Evolutionary conservation across 2,797 vertebrate species (phyloP), one percentile per base, ranked within the genome.

Genomic region (Enteromius thamalakanensis): DNA sequence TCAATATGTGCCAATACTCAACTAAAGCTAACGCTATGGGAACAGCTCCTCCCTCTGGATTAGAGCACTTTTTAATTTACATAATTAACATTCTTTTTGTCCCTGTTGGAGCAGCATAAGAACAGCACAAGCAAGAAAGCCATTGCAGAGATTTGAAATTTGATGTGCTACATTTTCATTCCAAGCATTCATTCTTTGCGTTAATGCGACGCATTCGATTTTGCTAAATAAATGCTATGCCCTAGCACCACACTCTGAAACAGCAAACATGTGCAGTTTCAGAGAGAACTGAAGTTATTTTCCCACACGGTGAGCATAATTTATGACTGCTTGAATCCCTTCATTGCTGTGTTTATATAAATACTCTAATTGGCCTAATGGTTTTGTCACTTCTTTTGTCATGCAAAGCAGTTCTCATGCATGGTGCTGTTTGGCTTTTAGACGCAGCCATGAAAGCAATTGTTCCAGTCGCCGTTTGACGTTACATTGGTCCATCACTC

Each of bases 301-400:
- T 81, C 83, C 77, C 80, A 81, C 86, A 84, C 76, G 80, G 60
- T 53, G 76, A 62, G 72, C 67, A 76, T 79, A 75, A 88, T 86
- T 89, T 83, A 87, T 80, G 85, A 85, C 82, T 72, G 81, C 85
- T 83, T 84, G 74, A 60, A 87, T 86, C 87, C 58, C 83, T 85
- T 85, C 80, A 84, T 88, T 84, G 83, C 87, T 86, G 53, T 71
- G 86, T 90, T 87, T 79, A 85, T 87, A 87, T 86, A 89, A 88
- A 90, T 81, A 86, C 82, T 86, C 90, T 87, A 90, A 91, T 90
- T 90, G 90, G 87, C 79, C 89, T 91, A 90, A 91, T 89, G 87
- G 69, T 83, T 89, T 81, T 87, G 70, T 87, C 85, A 23, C 71
- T 84, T 37, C 49, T 84, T 90, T 91, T 92, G 84, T 90, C 76